These are phyloP conservation scores for Diuraphis noxia DNA, from an alignment of 1,140 invertebrate genomes.

Conservation along the genomic window DNA sequence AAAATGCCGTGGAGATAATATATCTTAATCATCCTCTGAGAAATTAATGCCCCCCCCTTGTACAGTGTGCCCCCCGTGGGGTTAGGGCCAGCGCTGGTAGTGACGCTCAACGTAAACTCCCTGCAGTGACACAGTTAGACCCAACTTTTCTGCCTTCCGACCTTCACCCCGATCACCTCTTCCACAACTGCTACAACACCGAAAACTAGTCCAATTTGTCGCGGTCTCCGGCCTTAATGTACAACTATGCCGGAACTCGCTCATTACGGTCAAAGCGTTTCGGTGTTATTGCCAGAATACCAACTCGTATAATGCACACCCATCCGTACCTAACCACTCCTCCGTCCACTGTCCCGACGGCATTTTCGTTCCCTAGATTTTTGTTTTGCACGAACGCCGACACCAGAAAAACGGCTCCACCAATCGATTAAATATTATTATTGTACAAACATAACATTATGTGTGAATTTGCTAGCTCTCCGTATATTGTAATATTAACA, in stretches of 20 bases:
- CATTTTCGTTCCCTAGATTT: neutral
- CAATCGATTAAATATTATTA: neutral
- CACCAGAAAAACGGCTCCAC: neutral
- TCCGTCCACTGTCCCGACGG: neutral
- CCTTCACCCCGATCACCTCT: neutral
- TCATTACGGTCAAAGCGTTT: slow-evolving; percentile 23
- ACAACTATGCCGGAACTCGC: slow-evolving; percentile 25
- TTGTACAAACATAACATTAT: neutral
- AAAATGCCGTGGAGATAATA: slow-evolving; percentile 5
- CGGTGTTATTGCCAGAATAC: slow-evolving; percentile 19
- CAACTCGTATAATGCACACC: neutral
- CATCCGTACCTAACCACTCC: neutral
- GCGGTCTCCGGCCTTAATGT: neutral
- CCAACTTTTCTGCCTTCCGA: neutral
- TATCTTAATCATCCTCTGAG: neutral
- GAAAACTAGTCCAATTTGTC: slow-evolving; percentile 36
- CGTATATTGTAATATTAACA: neutral
- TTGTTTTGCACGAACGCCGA: neutral
- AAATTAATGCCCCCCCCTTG: neutral
- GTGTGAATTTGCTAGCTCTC: neutral
- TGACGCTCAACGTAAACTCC: neutral
- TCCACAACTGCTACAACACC: neutral
- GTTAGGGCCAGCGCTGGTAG: neutral
- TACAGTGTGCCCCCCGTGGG: too few species aligned
- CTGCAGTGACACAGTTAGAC: neutral